phyloP scores from a whole-genome alignment of 2,888 invertebrate genomes.

The Lomographa bimaculata region DNA sequence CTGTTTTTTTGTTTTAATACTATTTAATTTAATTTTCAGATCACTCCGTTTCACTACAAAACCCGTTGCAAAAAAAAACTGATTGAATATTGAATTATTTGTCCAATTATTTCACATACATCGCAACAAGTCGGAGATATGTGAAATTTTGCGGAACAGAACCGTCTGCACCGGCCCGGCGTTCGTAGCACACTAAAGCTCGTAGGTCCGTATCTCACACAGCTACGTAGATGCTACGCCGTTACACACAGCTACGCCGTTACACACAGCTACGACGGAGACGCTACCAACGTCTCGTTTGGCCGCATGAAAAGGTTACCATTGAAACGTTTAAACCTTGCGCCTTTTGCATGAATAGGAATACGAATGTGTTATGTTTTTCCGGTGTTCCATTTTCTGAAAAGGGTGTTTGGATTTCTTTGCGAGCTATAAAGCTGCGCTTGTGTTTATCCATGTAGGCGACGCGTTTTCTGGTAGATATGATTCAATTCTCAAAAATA shows the following conservation, averaged over 20 bases:
- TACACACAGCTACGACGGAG: conserved; percentile 51
- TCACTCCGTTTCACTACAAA: conserved; percentile 8
- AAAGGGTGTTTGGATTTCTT: conserved; percentile 65
- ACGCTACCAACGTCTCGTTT: conserved; percentile 28
- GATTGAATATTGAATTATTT: not conserved
- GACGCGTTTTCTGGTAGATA: conserved; percentile 2
- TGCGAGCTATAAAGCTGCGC: conserved; percentile 40
- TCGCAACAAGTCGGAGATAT: conserved; percentile 45
- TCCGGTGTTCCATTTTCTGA: conserved; percentile 64
- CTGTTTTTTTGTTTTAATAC: too few species aligned
- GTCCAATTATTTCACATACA: conserved; percentile 22
- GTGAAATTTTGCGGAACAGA: conserved; percentile 24
- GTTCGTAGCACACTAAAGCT: conserved; percentile 50
- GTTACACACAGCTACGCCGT: conserved; percentile 24
- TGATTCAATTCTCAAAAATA: too few species aligned
- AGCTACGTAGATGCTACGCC: conserved; percentile 34
- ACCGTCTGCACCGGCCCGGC: conserved; percentile 52
- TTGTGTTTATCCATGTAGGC: conserved; percentile 37
- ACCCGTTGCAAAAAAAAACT: not conserved
- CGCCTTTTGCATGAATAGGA: conserved; percentile 73
- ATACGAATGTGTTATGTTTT: conserved; percentile 72
- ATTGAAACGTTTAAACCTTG: conserved; percentile 69
- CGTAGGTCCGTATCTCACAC: conserved; percentile 14
- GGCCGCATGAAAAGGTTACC: conserved; percentile 70
- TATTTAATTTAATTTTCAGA: too few species aligned